A percentile compares a stretch with the other conserved stretches of the same genome.
Evolutionary conservation across 1,140 invertebrate species (phyloP).

Genomic region (Yoshiicerus persimilis): DNA sequence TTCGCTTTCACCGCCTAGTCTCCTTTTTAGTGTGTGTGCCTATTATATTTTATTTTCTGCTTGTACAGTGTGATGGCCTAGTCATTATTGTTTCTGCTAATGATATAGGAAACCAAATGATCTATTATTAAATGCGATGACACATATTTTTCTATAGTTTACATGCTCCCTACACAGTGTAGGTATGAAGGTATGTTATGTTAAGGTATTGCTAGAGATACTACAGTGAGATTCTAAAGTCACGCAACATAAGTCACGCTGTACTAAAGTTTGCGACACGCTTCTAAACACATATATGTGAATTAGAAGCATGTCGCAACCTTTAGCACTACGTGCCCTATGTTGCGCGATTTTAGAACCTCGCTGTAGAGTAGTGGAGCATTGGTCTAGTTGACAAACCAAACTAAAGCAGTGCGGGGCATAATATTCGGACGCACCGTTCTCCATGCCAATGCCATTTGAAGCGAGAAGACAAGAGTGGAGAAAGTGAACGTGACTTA

Average conservation of each 20-base stretch:
- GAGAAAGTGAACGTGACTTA: slow-evolving; percentile 37
- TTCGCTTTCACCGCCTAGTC: not conserved
- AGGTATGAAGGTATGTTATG: too few species aligned
- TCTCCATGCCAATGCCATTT: not conserved
- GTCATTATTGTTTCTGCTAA: not conserved
- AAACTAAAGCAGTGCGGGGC: not conserved
- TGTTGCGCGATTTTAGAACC: too few species aligned
- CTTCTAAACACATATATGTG: too few species aligned
- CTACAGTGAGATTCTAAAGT: too few species aligned
- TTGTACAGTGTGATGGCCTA: not conserved
- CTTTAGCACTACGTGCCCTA: too few species aligned
- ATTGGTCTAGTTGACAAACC: not conserved
- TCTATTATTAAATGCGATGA: not conserved
- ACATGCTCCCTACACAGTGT: too few species aligned
- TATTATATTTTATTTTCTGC: not conserved
- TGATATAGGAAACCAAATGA: not conserved
- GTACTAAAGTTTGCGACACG: too few species aligned
- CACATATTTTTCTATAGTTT: not conserved
- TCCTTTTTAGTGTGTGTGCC: not conserved
- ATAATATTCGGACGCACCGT: not conserved
- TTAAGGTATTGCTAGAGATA: too few species aligned
- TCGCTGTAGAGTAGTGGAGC: not conserved
- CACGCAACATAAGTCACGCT: too few species aligned
- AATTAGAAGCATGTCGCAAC: too few species aligned
- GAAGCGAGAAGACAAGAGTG: not conserved